Evolutionary conservation across 2,797 vertebrate species (phyloP), one percentile per base, ranked within the genome.

Genomic region (Neosalanx taihuensis): DNA sequence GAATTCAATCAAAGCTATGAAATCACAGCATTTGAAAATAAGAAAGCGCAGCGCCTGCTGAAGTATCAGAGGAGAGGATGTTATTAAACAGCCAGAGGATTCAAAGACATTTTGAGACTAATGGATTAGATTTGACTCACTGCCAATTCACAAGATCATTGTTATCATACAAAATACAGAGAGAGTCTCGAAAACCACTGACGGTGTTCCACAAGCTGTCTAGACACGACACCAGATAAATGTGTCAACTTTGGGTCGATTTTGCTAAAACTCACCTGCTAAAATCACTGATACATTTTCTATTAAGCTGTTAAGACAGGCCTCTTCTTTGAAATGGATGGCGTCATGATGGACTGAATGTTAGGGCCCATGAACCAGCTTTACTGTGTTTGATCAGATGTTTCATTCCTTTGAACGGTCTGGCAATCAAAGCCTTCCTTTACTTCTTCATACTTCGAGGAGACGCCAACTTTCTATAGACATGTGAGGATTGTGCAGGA

Each of bases 361-460:
- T 58, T 56, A 1, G 74, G 67, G 69, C 63, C 72, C 49, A 70
- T 78, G 70, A 76, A 75, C 72, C 33, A 66, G 66, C 61, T 77
- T 75, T 71, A 76, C 72, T 74, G 58, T 67, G 79, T 83, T 87
- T 70, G 84, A 86, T 84, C 77, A 77, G 65, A 72, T 74, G 76
- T 75, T 76, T 70, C 66, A 58, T 76, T 84, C 72, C 61, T 79
- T 82, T 78, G 59, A 59, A 74, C 57, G 15, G 59, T 70, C 5
- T 20, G 77, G 65, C 29, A 62, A 81, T 84, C 81, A 84, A 69
- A 81, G 82, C 18, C 57, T 68, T 69, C 77, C 65, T 71, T n/a
- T n/a, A n/a, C n/a, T n/a, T n/a, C n/a, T 76, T 73, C 79, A 60
- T 73, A 41, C 37, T 75, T 49, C 51, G 78, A 73, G 75, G 64